These are phyloP conservation scores for Tachina lurida DNA, from an alignment of 2,888 invertebrate species.

Conservation along the genomic window DNA sequence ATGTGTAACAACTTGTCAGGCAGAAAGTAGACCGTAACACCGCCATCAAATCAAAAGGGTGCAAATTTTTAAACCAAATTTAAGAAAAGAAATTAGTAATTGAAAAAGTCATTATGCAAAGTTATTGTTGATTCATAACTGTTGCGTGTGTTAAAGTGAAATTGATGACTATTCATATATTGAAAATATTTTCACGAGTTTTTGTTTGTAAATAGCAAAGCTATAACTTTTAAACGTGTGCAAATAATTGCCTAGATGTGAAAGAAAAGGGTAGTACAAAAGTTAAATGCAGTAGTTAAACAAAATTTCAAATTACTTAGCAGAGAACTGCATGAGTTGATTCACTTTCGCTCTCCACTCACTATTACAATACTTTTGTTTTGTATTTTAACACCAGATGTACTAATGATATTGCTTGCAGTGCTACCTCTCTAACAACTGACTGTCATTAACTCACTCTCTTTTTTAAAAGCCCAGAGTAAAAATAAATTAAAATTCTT, in stretches of 20 bases:
- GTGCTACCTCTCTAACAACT: too few species aligned
- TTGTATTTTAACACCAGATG: too few species aligned
- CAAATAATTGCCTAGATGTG: not conserved
- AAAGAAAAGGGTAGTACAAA: not conserved
- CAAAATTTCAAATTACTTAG: not conserved
- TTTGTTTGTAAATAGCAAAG: constrained; percentile 21
- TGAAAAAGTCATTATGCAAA: not conserved
- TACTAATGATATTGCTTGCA: too few species aligned
- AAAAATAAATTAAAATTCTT: too few species aligned
- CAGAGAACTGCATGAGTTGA: too few species aligned
- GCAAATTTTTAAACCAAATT: constrained; percentile 38
- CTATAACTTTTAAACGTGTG: not conserved
- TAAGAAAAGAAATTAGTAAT: constrained; percentile 19
- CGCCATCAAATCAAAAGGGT: constrained; percentile 8
- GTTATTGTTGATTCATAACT: not conserved
- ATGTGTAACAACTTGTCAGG: constrained; percentile 59
- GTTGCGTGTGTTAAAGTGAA: not conserved
- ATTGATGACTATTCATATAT: constrained; percentile 29
- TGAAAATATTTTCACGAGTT: constrained; percentile 14
- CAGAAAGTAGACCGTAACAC: constrained; percentile 6
- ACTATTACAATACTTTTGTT: too few species aligned
- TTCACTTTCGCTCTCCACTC: too few species aligned
- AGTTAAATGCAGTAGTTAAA: not conserved
- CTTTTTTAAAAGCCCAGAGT: too few species aligned
- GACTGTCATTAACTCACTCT: too few species aligned